phyloP scores from a whole-genome alignment of 2,113 vertebrate species.

The Oxyura jamaicensis region DNA sequence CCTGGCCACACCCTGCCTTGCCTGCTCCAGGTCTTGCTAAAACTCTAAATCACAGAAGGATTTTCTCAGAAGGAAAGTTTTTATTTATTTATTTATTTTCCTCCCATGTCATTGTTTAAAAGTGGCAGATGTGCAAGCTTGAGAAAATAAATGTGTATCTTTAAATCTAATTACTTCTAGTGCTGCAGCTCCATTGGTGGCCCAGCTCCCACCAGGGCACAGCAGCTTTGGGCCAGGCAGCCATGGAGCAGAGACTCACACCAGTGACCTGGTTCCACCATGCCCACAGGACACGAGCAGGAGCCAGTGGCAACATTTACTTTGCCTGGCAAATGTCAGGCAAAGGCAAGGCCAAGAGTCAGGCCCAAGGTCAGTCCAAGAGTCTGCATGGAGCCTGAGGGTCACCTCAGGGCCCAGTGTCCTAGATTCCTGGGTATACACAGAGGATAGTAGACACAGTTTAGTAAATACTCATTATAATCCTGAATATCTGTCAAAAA shows the following conservation, averaged over 20 bases:
- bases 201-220: too few species aligned
- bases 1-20: too few species aligned
- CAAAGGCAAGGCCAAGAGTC: background rate
- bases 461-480: background rate
- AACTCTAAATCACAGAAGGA: too few species aligned
- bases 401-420: background rate
- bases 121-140: background rate
- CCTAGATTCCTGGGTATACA: background rate
- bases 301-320: fast-evolving
- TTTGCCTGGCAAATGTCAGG: background rate
- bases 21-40: fast-evolving
- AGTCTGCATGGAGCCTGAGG: too few species aligned
- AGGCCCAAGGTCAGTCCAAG: background rate
- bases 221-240: too few species aligned
- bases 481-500: fast-evolving
- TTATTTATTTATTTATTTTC: background rate
- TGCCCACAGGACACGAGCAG: too few species aligned
- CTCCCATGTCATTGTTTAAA: too few species aligned
- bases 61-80: background rate
- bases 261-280: fast-evolving
- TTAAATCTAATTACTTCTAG: background rate
- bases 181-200: background rate
- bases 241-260: too few species aligned
- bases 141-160: background rate
- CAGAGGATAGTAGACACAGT: background rate